phyloP scores from a whole-genome alignment of 1,140 invertebrate genomes.

The Drosophila athabasca region DNA sequence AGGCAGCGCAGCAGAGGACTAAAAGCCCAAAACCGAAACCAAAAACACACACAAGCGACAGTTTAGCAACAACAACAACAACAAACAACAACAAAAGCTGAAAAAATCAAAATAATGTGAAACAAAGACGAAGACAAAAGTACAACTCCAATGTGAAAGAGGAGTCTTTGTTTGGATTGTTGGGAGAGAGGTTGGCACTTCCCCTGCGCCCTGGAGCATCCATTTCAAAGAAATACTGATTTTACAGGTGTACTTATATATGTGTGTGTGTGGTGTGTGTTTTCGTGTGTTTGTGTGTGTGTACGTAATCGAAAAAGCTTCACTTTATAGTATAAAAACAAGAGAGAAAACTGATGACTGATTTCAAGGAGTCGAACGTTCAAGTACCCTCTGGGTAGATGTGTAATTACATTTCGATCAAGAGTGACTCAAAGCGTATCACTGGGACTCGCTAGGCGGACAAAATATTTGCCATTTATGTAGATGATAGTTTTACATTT shows the following conservation, averaged over 20 bases:
- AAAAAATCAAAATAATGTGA: slow-evolving; percentile 30
- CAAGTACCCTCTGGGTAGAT: too few relatives aligned
- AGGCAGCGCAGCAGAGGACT: not conserved
- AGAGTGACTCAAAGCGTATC: too few relatives aligned
- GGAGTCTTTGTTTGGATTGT: slow-evolving; percentile 45
- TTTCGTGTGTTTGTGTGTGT: not conserved
- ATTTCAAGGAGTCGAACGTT: too few relatives aligned
- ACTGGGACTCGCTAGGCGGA: too few relatives aligned
- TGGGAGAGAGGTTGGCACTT: slow-evolving; percentile 5
- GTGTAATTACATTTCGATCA: too few relatives aligned
- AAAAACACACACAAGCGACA: slow-evolving; percentile 21
- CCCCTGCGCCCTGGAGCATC: slow-evolving; percentile 3
- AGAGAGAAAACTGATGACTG: too few relatives aligned
- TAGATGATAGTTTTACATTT: too few relatives aligned
- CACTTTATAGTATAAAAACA: not conserved
- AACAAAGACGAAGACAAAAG: slow-evolving; percentile 33
- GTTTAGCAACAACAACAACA: slow-evolving; percentile 15
- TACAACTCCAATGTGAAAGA: slow-evolving; percentile 25
- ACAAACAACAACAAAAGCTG: slow-evolving; percentile 17
- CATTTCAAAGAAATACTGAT: not conserved
- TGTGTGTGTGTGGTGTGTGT: slow-evolving; percentile 1
- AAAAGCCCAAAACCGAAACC: not conserved
- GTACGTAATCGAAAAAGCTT: slow-evolving; percentile 3
- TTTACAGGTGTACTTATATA: slow-evolving; percentile 21
- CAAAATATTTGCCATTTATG: too few relatives aligned